A percentile compares a stretch with the other conserved stretches of the same genome.
Evolutionary conservation across 2,113 vertebrate species (phyloP).

Genomic region (Scalopus aquaticus): DNA sequence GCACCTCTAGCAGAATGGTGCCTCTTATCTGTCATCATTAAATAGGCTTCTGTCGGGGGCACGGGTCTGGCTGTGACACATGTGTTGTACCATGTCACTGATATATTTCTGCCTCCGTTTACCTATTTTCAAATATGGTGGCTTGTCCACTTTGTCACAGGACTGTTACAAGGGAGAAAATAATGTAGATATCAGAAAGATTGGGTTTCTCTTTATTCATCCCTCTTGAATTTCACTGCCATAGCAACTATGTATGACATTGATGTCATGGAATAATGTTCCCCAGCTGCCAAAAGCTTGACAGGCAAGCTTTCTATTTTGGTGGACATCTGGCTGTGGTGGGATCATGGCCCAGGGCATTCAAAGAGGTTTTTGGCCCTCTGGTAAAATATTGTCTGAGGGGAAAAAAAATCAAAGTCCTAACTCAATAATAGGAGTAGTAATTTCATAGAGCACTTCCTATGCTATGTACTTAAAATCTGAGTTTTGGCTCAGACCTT

Average conservation of each 20-base stretch:
- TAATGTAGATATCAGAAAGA: background rate
- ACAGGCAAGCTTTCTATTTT: background rate
- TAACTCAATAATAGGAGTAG: background rate
- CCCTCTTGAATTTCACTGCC: background rate
- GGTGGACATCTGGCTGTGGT: background rate
- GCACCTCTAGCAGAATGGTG: background rate
- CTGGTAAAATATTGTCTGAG: background rate
- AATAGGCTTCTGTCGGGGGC: background rate
- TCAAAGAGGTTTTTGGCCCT: background rate
- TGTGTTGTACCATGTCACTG: background rate
- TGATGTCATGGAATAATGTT: background rate
- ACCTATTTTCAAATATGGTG: background rate
- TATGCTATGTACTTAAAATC: background rate
- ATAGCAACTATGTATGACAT: background rate
- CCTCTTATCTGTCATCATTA: background rate
- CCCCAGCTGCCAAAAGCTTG: background rate
- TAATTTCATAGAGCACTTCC: background rate
- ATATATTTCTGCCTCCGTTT: background rate
- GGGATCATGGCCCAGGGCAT: background rate
- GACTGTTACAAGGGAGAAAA: background rate
- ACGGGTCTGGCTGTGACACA: fast-evolving
- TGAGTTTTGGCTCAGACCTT: background rate
- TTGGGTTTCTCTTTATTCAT: background rate
- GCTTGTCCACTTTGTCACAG: background rate
- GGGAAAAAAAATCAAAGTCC: background rate